Evolutionary conservation across 1,140 invertebrate species (phyloP).

Genomic region (Chrysomallon squamiferum): DNA sequence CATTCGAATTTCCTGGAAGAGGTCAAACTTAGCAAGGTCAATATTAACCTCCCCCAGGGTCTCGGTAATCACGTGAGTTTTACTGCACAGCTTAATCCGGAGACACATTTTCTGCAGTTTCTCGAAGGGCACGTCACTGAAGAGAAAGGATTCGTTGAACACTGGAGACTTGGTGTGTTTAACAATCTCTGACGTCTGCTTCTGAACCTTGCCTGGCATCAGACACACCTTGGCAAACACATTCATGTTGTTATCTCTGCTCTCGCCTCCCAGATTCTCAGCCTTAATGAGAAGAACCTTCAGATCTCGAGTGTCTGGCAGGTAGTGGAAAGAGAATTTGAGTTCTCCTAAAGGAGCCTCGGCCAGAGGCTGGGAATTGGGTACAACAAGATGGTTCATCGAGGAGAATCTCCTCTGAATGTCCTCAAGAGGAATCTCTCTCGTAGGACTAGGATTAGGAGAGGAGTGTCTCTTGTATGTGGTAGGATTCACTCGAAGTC

Average conservation of each 20-base stretch:
- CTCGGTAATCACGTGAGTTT: conserved; percentile 47
- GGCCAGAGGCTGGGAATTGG: background rate
- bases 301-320: conserved; percentile 42
- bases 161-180: conserved; percentile 52
- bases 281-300: conserved; percentile 52
- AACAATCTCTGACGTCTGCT: conserved; percentile 45
- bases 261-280: conserved; percentile 47
- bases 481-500: conserved; percentile 10
- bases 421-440: background rate
- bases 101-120: conserved; percentile 44
- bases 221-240: conserved; percentile 47
- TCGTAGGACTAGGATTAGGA: conserved; percentile 22
- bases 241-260: conserved; percentile 36
- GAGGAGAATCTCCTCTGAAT: conserved; percentile 15
- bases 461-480: conserved; percentile 44
- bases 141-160: conserved; percentile 53
- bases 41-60: conserved; percentile 53
- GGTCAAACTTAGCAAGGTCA: conserved; percentile 49
- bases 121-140: conserved; percentile 45
- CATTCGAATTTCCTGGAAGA: conserved; percentile 55
- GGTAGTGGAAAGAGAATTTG: conserved; percentile 57
- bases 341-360: conserved; percentile 49
- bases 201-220: conserved; percentile 57
- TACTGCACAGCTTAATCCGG: conserved; percentile 53
- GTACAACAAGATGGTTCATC: conserved; percentile 10